Evolutionary conservation across 2,888 invertebrate species (phyloP).

Genomic region (Limnephilus marmoratus): DNA sequence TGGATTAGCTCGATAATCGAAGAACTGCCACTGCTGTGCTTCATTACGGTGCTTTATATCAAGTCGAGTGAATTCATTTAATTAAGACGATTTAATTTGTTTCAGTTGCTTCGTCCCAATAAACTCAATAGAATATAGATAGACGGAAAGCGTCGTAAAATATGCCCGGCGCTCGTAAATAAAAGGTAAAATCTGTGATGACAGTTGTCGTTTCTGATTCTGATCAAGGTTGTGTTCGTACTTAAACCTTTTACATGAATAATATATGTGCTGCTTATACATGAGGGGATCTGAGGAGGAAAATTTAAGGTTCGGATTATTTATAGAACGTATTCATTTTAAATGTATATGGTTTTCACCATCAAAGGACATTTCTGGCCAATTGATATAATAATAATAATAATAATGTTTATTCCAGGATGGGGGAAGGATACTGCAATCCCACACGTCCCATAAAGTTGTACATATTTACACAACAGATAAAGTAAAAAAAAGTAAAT

Average conservation of each 20-base stretch:
- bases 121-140: not conserved
- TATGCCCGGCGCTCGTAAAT: not conserved
- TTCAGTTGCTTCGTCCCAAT: not conserved
- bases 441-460: too few relatives aligned
- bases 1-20: not conserved
- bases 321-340: too few relatives aligned
- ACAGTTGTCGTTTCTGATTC: not conserved
- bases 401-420: too few relatives aligned
- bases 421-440: too few relatives aligned
- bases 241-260: not conserved
- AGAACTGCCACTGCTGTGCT: not conserved
- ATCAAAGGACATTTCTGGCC: too few relatives aligned
- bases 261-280: too few relatives aligned
- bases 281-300: too few relatives aligned
- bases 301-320: too few relatives aligned
- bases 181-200: not conserved
- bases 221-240: not conserved
- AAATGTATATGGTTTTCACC: too few relatives aligned
- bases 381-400: too few relatives aligned
- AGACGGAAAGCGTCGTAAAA: not conserved
- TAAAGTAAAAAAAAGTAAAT: too few relatives aligned
- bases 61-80: not conserved
- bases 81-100: not conserved
- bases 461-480: too few relatives aligned
- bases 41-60: not conserved